Conservation (phyloP, 1,140 invertebrate species). For the Aphaenogaster ashmeadi region DNA sequence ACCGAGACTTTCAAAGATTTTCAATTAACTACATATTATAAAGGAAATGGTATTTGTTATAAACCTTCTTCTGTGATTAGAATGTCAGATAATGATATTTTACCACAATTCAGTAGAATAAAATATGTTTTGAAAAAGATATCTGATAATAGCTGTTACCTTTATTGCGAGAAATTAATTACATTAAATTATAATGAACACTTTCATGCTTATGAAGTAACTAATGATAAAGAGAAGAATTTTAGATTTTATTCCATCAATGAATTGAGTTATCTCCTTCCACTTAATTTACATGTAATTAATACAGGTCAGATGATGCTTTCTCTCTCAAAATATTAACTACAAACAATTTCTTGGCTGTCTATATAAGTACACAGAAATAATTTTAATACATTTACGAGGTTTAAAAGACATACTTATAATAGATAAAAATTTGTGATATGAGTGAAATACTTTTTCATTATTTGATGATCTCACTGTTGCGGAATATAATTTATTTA, state of each 20-base stretch:
- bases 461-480: too few relatives aligned
- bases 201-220: conserved; percentile 26
- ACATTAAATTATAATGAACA: conserved; percentile 23
- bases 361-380: too few relatives aligned
- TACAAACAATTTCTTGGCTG: conserved; percentile 19
- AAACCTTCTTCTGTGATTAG: conserved; percentile 17
- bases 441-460: too few relatives aligned
- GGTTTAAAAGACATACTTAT: too few relatives aligned
- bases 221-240: conserved; percentile 10
- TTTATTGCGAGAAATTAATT: not conserved
- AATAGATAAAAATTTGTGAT: too few relatives aligned
- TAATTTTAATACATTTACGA: too few relatives aligned
- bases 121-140: conserved; percentile 14
- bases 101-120: conserved; percentile 17
- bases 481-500: too few relatives aligned
- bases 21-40: not conserved
- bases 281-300: conserved; percentile 17
- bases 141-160: not conserved
- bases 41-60: conserved; percentile 24
- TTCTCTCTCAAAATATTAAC: conserved; percentile 3
- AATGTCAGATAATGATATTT: conserved; percentile 11
- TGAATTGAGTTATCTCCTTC: conserved; percentile 11
- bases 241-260: not conserved
- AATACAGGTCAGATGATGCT: conserved; percentile 20
- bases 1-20: not conserved